phyloP scores from a whole-genome alignment of 2,113 vertebrate species.

The Hypomesus transpacificus region DNA sequence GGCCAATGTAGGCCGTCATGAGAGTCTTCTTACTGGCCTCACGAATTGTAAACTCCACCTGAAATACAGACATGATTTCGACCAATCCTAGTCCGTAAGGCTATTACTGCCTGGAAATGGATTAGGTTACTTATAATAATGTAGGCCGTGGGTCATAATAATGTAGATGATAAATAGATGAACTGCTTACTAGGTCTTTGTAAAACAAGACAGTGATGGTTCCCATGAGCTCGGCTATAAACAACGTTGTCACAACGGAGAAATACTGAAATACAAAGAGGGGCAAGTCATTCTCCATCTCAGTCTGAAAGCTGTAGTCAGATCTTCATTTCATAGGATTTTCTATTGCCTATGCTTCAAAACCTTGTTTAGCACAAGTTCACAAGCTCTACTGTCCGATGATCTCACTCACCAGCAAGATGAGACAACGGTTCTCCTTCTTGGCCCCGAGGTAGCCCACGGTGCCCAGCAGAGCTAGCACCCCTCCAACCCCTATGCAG shows the following conservation, averaged over 20 bases:
- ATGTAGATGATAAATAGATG: too few relatives aligned
- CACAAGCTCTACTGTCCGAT: not conserved
- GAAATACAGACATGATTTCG: not conserved
- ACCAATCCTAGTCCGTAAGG: not conserved
- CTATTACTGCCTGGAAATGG: not conserved
- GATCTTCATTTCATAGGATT: too few relatives aligned
- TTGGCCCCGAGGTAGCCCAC: not conserved
- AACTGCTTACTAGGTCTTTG: slow-evolving; percentile 6
- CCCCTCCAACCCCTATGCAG: slow-evolving; percentile 4
- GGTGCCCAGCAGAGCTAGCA: not conserved
- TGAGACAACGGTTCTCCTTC: slow-evolving; percentile 17
- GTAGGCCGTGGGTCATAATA: not conserved
- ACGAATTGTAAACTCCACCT: slow-evolving; percentile 22
- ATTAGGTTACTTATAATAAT: not conserved
- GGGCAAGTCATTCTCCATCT: not conserved
- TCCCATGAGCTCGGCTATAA: slow-evolving; percentile 5
- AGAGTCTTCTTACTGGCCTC: slow-evolving; percentile 6
- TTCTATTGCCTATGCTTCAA: not conserved
- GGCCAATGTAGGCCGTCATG: slow-evolving; percentile 26
- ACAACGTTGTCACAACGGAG: slow-evolving; percentile 3
- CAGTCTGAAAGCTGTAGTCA: too few relatives aligned
- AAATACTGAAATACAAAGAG: not conserved
- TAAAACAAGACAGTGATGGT: slow-evolving; percentile 7
- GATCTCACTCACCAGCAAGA: slow-evolving; percentile 10
- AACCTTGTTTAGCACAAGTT: not conserved